phyloP scores from a whole-genome alignment of 1,140 invertebrate genomes.

The Andricus grossulariae region DNA sequence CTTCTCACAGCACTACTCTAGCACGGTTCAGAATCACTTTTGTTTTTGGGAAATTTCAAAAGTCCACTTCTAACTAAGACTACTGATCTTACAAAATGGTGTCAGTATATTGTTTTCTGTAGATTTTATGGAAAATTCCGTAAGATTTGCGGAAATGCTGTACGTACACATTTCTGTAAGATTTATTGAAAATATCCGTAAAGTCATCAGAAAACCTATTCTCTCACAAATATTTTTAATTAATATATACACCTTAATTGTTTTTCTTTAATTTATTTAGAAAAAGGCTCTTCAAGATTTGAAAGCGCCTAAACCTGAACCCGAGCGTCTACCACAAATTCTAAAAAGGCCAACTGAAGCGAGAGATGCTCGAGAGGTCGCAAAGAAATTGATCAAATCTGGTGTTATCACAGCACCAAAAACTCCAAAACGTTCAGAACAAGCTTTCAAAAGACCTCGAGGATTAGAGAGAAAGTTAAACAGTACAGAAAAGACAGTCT shows the following conservation, averaged over 20 bases:
- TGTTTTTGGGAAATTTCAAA: too few relatives aligned
- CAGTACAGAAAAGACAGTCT: constrained; percentile 82
- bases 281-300: constrained; percentile 94
- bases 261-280: constrained; percentile 73
- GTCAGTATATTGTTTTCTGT: too few relatives aligned
- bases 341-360: constrained; percentile 90
- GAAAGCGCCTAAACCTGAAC: constrained; percentile 92
- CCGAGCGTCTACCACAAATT: constrained; percentile 84
- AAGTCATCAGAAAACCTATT: too few relatives aligned
- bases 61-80: too few relatives aligned
- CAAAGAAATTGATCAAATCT: constrained; percentile 95
- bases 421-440: constrained; percentile 85
- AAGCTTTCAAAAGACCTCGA: constrained; percentile 88
- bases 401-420: constrained; percentile 92
- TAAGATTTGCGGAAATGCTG: too few relatives aligned
- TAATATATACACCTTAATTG: not conserved
- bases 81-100: too few relatives aligned
- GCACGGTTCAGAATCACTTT: too few relatives aligned
- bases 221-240: too few relatives aligned
- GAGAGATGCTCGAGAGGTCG: constrained; percentile 94
- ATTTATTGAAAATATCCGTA: too few relatives aligned
- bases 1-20: too few relatives aligned
- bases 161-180: too few relatives aligned
- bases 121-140: too few relatives aligned
- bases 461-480: constrained; percentile 88